Conservation (phyloP, 1,140 invertebrate species). For the Lordiphosa collinella region DNA sequence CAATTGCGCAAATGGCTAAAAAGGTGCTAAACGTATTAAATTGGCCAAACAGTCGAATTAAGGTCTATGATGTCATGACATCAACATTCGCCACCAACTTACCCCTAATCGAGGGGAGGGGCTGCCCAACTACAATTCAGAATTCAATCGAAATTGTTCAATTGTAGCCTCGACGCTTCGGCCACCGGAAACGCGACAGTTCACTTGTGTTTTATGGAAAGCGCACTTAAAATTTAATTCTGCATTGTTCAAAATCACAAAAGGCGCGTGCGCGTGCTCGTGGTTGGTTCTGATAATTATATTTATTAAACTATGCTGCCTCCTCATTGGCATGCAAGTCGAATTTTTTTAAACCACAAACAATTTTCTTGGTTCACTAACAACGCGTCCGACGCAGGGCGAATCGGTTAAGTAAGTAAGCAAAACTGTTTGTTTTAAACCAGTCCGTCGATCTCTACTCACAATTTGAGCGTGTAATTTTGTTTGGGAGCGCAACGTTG, state of each 20-base stretch:
- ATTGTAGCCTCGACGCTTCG: conserved; percentile 1
- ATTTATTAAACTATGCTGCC: conserved; percentile 8
- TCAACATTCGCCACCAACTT: conserved; percentile 2
- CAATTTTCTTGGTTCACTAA: neutral
- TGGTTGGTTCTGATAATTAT: conserved; percentile 27
- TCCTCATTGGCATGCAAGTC: conserved; percentile 36
- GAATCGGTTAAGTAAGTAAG: conserved; percentile 28
- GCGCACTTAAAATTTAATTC: conserved; percentile 26
- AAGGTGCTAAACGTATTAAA: conserved; percentile 13
- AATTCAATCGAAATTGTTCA: neutral
- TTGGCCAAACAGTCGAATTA: neutral
- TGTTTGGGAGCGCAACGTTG: conserved; percentile 18
- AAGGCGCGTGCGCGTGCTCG: neutral
- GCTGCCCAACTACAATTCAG: neutral
- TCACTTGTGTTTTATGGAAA: conserved; percentile 24
- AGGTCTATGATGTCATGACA: conserved; percentile 1
- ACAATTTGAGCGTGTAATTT: conserved; percentile 30
- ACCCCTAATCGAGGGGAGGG: neutral
- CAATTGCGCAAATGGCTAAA: conserved; percentile 28
- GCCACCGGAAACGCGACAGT: conserved; percentile 39
- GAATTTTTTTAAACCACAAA: conserved; percentile 19
- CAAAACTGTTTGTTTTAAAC: conserved; percentile 24
- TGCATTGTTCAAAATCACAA: conserved; percentile 16
- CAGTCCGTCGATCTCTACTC: neutral
- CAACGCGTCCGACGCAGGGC: conserved; percentile 24